Evolutionary conservation across 2,797 vertebrate species (phyloP).

Genomic region (Pseudocheirus occidentalis): DNA sequence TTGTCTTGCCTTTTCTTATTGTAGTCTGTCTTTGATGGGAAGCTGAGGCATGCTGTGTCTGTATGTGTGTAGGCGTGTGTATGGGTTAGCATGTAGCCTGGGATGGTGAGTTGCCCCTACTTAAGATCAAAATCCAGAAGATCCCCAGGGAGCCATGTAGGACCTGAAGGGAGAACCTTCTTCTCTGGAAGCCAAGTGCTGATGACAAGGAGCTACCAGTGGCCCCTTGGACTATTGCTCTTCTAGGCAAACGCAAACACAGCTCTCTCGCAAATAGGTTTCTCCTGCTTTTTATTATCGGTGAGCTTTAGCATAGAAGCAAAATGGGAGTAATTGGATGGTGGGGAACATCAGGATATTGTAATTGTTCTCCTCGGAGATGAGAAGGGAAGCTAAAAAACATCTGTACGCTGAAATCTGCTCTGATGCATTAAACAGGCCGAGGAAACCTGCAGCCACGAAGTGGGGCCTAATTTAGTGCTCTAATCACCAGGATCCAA

Average conservation of each 20-base stretch:
- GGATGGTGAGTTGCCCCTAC: neutral
- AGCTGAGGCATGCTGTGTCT: neutral
- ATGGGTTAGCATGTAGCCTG: neutral
- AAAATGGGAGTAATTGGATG: conserved; percentile 66
- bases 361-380: conserved; percentile 68
- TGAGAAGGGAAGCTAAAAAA: conserved; percentile 74
- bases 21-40: neutral
- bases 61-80: neutral
- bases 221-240: neutral
- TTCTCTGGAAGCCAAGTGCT: neutral
- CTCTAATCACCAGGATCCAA: conserved; percentile 78
- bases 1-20: neutral
- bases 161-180: neutral
- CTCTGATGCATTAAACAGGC: conserved; percentile 66
- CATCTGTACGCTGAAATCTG: conserved; percentile 78
- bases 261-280: neutral
- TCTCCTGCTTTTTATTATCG: conserved; percentile 49
- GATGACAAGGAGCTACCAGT: neutral
- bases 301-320: conserved; percentile 40
- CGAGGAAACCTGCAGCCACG: conserved; percentile 72
- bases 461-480: conserved; percentile 77
- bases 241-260: conserved; percentile 36
- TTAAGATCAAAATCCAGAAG: neutral
- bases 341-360: conserved; percentile 60
- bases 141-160: neutral